Base-by-base conservation (phyloP, 2,888 invertebrate genomes). In the Xestia ashworthii region DNA sequence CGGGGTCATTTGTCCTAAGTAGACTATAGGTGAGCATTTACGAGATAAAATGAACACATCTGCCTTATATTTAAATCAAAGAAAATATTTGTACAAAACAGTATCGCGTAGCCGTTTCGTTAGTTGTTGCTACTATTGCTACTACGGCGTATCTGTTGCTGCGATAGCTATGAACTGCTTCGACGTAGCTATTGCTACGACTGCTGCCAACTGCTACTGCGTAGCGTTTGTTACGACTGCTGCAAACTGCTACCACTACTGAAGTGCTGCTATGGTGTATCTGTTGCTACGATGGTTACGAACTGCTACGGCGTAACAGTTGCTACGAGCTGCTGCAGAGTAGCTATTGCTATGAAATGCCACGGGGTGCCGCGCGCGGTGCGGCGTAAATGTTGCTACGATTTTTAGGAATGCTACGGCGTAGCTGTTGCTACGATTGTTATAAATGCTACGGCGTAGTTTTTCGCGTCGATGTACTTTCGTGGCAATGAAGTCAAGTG, bases 361-460 rank as follows among this genome's bases (percentile, higher is more conserved):
- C 76, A 76, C 53, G 32, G 46, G 25, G 9, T 22, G 76, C 75
- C n/a, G n/a, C n/a, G n/a, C n/a, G n/a, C n/a, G n/a, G n/a, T 76
- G 76, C 77, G 77, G 14, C 66, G 65, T 76, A 77, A 46, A 66
- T 8, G 38, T n/a, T n/a, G n/a, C n/a, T n/a, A n/a, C n/a, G n/a
- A n/a, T n/a, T n/a, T n/a, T n/a, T n/a, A n/a, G n/a, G n/a, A n/a
- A n/a, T n/a, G n/a, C n/a, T n/a, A n/a, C n/a, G n/a, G n/a, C n/a
- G n/a, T n/a, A n/a, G n/a, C n/a, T n/a, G n/a, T n/a, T n/a, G n/a
- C n/a, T n/a, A n/a, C n/a, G n/a, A n/a, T n/a, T n/a, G n/a, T n/a
- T n/a, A n/a, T n/a, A n/a, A n/a, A n/a, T n/a, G n/a, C n/a, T n/a
- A n/a, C n/a, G n/a, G n/a, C n/a, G n/a, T n/a, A n/a, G n/a, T n/a